Evolutionary conservation across 2,888 invertebrate genomes (phyloP).

Genomic region (Parelbella ahira): DNA sequence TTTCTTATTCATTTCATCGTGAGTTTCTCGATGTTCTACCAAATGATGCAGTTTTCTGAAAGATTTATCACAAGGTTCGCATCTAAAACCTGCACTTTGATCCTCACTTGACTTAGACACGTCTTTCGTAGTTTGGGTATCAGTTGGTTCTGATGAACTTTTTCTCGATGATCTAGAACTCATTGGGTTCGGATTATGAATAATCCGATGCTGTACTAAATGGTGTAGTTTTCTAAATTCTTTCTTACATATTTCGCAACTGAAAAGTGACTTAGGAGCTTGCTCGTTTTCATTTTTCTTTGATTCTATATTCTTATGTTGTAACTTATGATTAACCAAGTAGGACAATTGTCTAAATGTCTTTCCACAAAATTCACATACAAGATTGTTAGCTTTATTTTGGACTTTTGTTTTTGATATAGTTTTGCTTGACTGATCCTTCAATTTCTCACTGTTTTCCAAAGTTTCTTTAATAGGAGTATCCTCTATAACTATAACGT

Average conservation of each 20-base stretch:
- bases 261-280: slow-evolving; percentile 46
- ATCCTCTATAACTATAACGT: slow-evolving; percentile 57
- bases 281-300: slow-evolving; percentile 44
- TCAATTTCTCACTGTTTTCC: slow-evolving; percentile 39
- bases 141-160: slow-evolving; percentile 57
- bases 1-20: slow-evolving; percentile 66
- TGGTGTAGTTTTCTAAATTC: slow-evolving; percentile 72
- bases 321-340: slow-evolving; percentile 63
- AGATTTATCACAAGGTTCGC: slow-evolving; percentile 75
- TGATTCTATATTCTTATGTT: slow-evolving; percentile 54
- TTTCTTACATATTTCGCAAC: slow-evolving; percentile 72
- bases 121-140: slow-evolving; percentile 45
- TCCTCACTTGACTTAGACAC: slow-evolving; percentile 53
- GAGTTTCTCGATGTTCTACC: slow-evolving; percentile 74
- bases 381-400: slow-evolving; percentile 42
- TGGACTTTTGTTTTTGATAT: slow-evolving; percentile 38
- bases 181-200: slow-evolving; percentile 50
- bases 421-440: slow-evolving; percentile 41
- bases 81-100: slow-evolving; percentile 65
- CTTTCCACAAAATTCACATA: slow-evolving; percentile 72
- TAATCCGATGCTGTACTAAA: slow-evolving; percentile 69
- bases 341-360: slow-evolving; percentile 71
- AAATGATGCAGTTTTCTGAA: slow-evolving; percentile 74
- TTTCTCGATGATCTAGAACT: slow-evolving; percentile 49
- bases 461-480: slow-evolving; percentile 45